These are phyloP conservation scores for Microtus ochrogaster DNA, from an alignment of 2,113 vertebrate species.

Conservation along the genomic window DNA sequence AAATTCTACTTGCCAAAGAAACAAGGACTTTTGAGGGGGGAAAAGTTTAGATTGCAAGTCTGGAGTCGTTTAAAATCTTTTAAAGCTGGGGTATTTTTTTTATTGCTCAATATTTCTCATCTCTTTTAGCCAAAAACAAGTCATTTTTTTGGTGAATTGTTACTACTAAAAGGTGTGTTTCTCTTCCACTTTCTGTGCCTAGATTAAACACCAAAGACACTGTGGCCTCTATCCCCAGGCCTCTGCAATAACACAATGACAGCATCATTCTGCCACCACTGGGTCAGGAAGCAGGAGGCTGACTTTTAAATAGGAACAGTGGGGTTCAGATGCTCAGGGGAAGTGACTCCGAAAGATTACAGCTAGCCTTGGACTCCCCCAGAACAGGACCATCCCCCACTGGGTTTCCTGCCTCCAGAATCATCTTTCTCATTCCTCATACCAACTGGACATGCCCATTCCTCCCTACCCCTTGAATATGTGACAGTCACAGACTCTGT, in stretches of 20 bases:
- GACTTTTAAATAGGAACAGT: not conserved
- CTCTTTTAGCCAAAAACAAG: not conserved
- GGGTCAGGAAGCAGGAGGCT: rapidly evolving
- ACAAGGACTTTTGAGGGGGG: not conserved
- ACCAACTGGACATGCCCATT: rapidly evolving
- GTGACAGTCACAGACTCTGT: no score
- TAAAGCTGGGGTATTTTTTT: conserved; percentile 55
- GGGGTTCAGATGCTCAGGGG: rapidly evolving
- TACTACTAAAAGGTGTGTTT: not conserved
- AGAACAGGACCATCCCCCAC: rapidly evolving
- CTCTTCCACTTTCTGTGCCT: not conserved
- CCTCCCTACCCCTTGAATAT: not conserved
- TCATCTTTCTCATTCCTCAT: not conserved
- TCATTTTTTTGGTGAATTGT: conserved; percentile 1
- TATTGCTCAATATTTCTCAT: conserved; percentile 63
- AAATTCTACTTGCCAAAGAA: conserved; percentile 60
- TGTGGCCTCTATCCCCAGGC: not conserved
- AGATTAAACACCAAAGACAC: not conserved
- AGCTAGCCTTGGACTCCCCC: not conserved
- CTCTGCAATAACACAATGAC: not conserved
- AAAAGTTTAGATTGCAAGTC: conserved; percentile 6
- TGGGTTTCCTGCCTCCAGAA: not conserved
- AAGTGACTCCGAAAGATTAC: not conserved
- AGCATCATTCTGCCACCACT: not conserved
- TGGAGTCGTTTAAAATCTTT: conserved; percentile 70